Percentiles rank a stretch among this genome's conserved stretches.
Evolutionary conservation across 2,888 invertebrate species (phyloP).

Genomic region (Tetheella fluctuosa): DNA sequence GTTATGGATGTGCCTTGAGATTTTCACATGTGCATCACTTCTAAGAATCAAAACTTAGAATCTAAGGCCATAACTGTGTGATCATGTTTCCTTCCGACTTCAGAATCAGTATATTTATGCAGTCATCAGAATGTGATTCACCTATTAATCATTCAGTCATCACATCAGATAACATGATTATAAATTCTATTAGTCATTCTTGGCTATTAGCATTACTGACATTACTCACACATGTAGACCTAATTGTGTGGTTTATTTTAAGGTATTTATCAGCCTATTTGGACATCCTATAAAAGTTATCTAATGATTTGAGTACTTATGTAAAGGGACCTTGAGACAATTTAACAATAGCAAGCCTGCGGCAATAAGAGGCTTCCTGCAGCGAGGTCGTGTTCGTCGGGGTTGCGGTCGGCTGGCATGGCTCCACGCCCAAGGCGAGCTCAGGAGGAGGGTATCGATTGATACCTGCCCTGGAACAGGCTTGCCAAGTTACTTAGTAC

Average conservation of each 20-base stretch:
- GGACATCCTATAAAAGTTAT: not conserved
- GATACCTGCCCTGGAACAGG: conserved; percentile 3
- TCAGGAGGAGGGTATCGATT: not conserved
- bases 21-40: not conserved
- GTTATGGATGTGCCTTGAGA: not conserved
- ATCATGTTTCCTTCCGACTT: not conserved
- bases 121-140: conserved; percentile 27
- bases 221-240: not conserved
- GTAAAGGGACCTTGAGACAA: not conserved
- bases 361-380: not conserved
- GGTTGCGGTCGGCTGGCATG: not conserved
- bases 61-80: not conserved
- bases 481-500: not conserved
- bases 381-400: not conserved
- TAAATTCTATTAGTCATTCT: not conserved
- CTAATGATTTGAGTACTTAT: not conserved
- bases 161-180: conserved; percentile 16
- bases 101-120: conserved; percentile 26
- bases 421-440: not conserved
- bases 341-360: not conserved
- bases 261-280: not conserved
- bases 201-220: not conserved
- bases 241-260: not conserved
- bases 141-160: conserved; percentile 18
- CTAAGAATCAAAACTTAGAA: not conserved